A percentile compares a stretch with the other conserved stretches of the same genome.
phyloP scores from a whole-genome alignment of 35 echinoderm and acorn worm species.

The Apostichopus parvimensis region DNA sequence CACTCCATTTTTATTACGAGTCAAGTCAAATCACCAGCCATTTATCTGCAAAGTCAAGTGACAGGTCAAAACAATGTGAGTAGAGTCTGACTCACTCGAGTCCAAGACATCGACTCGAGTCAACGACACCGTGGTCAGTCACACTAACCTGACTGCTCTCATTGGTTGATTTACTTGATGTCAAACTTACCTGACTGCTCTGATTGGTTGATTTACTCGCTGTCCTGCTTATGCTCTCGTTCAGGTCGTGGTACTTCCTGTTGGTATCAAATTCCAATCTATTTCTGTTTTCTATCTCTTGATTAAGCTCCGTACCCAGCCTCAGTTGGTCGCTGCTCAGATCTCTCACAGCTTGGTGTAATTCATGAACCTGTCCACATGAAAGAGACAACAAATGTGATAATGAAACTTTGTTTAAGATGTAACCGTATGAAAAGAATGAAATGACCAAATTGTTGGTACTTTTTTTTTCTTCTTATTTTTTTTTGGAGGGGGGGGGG shows the following conservation, averaged over 20 bases:
- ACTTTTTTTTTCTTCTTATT: too few species aligned
- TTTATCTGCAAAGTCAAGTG: too few species aligned
- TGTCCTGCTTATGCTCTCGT: conserved; percentile 48
- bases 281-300: conserved; percentile 59
- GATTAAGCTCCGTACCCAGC: conserved; percentile 58
- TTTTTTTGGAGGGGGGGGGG: too few species aligned
- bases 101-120: too few species aligned
- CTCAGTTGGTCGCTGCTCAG: conserved; percentile 69
- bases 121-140: too few species aligned
- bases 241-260: conserved; percentile 27
- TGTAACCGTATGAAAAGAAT: too few species aligned
- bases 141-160: not conserved
- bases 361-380: conserved; percentile 54
- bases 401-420: not conserved
- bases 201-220: not conserved
- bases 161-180: not conserved
- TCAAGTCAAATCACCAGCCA: too few species aligned
- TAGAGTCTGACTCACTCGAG: too few species aligned
- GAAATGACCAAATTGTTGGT: too few species aligned
- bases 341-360: conserved; percentile 73
- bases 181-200: not conserved
- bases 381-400: not conserved
- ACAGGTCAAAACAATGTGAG: too few species aligned
- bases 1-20: too few species aligned
- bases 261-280: conserved; percentile 47